These are phyloP conservation scores for Noctuana brunneofusca DNA, from an alignment of 2,888 invertebrate genomes.

Conservation along the genomic window DNA sequence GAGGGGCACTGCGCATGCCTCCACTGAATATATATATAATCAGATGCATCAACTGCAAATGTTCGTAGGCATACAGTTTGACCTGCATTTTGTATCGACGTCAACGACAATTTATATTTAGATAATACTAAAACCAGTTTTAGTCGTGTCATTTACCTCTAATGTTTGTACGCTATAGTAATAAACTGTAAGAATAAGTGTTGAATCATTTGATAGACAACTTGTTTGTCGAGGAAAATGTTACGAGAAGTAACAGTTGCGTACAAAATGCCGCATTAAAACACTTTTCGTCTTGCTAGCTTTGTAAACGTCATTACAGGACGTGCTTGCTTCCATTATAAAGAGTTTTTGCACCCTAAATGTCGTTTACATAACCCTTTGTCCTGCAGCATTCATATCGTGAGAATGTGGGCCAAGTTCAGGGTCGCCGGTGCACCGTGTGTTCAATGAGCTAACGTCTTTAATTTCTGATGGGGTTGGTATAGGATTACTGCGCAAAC, in stretches of 20 bases:
- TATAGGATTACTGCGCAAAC: slow-evolving; percentile 43
- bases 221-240: background rate
- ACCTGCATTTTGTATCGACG: slow-evolving; percentile 37
- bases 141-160: slow-evolving; percentile 11
- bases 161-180: background rate
- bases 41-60: slow-evolving; percentile 40
- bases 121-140: slow-evolving; percentile 19
- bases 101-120: slow-evolving; percentile 19
- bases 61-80: slow-evolving; percentile 34
- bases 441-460: slow-evolving; percentile 46
- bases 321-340: slow-evolving; percentile 19
- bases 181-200: background rate
- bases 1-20: slow-evolving; percentile 39
- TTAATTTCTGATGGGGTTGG: slow-evolving; percentile 49
- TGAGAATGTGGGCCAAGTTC: slow-evolving; percentile 80
- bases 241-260: background rate
- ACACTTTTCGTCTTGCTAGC: background rate
- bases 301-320: slow-evolving; percentile 11
- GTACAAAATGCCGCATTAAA: background rate
- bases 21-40: slow-evolving; percentile 39
- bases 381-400: slow-evolving; percentile 57
- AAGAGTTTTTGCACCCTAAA: slow-evolving; percentile 38
- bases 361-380: slow-evolving; percentile 63
- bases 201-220: background rate
- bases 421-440: slow-evolving; percentile 56